phyloP scores from a whole-genome alignment of 2,797 vertebrate species.

The Bufotes viridis region DNA sequence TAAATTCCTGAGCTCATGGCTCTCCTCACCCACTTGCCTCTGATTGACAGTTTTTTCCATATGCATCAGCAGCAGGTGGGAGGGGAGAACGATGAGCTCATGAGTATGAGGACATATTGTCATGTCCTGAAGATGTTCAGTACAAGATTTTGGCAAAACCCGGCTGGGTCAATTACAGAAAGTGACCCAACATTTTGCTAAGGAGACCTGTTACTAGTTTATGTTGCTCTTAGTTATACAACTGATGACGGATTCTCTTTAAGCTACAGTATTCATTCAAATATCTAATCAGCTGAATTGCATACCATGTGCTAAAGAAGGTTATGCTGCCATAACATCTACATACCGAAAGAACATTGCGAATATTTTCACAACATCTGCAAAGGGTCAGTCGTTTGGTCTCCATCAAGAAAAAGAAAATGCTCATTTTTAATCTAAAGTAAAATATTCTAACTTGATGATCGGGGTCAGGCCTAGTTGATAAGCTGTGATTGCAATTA shows the following conservation, averaged over 20 bases:
- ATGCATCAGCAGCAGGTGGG: too few relatives aligned
- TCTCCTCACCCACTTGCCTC: too few relatives aligned
- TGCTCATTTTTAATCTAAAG: slow-evolving; percentile 1
- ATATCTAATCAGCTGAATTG: slow-evolving; percentile 6
- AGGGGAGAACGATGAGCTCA: too few relatives aligned
- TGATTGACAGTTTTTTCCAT: too few relatives aligned
- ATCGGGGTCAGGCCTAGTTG: slow-evolving; percentile 36
- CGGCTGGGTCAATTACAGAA: not conserved
- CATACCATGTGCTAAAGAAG: slow-evolving; percentile 18
- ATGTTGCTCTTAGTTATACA: too few relatives aligned
- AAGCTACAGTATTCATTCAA: slow-evolving; percentile 9
- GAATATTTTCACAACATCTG: slow-evolving; percentile 6
- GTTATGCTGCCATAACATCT: slow-evolving; percentile 17
- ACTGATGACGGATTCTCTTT: not conserved
- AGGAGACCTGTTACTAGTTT: too few relatives aligned
- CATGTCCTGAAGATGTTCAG: too few relatives aligned
- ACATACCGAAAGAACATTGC: not conserved
- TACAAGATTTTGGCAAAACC: too few relatives aligned
- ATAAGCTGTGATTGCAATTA: slow-evolving; percentile 50
- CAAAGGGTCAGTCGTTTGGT: slow-evolving; percentile 21
- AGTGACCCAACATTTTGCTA: not conserved
- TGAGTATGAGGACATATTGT: too few relatives aligned
- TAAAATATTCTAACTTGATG: slow-evolving; percentile 44
- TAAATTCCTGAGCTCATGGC: too few relatives aligned
- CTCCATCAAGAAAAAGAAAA: slow-evolving; percentile 19